Percentiles rank a stretch among this genome's conserved stretches.
Conservation (phyloP, 2,113 vertebrate species). For the Brachypodius melanocephalos region DNA sequence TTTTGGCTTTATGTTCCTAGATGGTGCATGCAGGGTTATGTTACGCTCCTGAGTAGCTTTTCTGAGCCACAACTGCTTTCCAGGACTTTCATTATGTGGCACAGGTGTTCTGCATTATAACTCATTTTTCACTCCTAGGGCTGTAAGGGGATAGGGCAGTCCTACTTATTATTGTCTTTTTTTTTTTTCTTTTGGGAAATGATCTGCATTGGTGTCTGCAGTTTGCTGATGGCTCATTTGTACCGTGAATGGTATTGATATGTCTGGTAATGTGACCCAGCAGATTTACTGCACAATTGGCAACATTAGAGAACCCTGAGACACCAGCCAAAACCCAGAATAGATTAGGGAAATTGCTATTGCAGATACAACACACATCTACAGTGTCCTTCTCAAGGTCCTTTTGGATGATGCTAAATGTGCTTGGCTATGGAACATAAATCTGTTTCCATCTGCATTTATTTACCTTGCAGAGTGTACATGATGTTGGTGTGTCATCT, state of each 20-base stretch:
- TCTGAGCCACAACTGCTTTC: constrained; percentile 67
- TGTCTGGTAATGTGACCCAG: constrained; percentile 66
- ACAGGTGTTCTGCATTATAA: constrained; percentile 71
- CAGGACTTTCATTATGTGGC: constrained; percentile 56
- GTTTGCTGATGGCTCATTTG: constrained; percentile 69
- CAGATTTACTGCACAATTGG: constrained; percentile 70
- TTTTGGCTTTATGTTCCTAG: not conserved
- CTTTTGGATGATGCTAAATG: constrained; percentile 39
- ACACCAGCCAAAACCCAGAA: constrained; percentile 51
- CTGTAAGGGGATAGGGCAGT: constrained; percentile 65
- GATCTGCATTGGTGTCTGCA: constrained; percentile 42
- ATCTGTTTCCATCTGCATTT: constrained; percentile 59
- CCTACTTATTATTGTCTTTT: constrained; percentile 21
- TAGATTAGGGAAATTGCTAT: constrained; percentile 45
- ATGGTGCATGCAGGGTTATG: not conserved
- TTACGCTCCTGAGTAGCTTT: constrained; percentile 44
- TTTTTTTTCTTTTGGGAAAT: constrained; percentile 21
- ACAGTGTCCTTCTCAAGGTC: not conserved
- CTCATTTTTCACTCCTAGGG: constrained; percentile 60
- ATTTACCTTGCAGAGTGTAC: constrained; percentile 4
- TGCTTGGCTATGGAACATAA: constrained; percentile 51
- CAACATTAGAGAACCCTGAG: constrained; percentile 56
- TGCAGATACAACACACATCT: constrained; percentile 21
- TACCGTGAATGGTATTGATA: constrained; percentile 53
- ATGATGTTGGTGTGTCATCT: not conserved